Base-by-base conservation (phyloP, 2,888 invertebrate species). In the Perizoma flavofasciatum region DNA sequence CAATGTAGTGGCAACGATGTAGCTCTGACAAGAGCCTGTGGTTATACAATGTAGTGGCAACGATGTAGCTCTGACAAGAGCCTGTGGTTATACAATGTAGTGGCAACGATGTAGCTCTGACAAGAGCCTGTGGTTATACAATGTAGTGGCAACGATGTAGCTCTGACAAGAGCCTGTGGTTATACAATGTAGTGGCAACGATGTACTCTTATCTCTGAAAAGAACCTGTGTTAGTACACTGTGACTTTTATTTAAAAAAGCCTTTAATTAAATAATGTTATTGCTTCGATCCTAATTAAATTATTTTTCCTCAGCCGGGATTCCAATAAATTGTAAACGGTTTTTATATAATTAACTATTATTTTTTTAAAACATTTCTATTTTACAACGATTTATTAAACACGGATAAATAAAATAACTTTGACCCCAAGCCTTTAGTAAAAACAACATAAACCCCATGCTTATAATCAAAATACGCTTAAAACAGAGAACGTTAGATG, bases 401-500 rank as follows among this genome's bases (percentile, higher is more conserved):
- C 22, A 41, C 7, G 3, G 43, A 43, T 33, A 22, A 22, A 22
- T 22, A 22, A 22, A 22, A 22, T 22, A 22, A 22, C 22, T 22
- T 22, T 22, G 3, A 22, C 22, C 22, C 22, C 22, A 22, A 2
- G 22, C 22, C 3, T 22, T 2, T 22, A 22, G 22, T 22, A 3
- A 6, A 43, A 6, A 47, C 8, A 10, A 34, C 9, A 33, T 34
- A 10, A 34, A 47, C 34, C n/a, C 4, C 5, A 34, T 34, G 33
- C 34, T 9, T 32, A 32, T 40, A 43, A 47, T 57, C 34, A 58
- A 46, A 56, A 50, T 37, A 70, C 63, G 55, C 72, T 78, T 34
- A 83, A 68, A 54, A 85, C 53, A 5, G 77, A 71, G 41, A 80
- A 76, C 0, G 78, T 78, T 7, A 85, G 60, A 58, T 81, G 70